A percentile compares a stretch with the other conserved stretches of the same genome.
These are phyloP conservation scores for Petrolisthes manimaculis DNA, from an alignment of 2,888 invertebrate species.

Conservation along the genomic window DNA sequence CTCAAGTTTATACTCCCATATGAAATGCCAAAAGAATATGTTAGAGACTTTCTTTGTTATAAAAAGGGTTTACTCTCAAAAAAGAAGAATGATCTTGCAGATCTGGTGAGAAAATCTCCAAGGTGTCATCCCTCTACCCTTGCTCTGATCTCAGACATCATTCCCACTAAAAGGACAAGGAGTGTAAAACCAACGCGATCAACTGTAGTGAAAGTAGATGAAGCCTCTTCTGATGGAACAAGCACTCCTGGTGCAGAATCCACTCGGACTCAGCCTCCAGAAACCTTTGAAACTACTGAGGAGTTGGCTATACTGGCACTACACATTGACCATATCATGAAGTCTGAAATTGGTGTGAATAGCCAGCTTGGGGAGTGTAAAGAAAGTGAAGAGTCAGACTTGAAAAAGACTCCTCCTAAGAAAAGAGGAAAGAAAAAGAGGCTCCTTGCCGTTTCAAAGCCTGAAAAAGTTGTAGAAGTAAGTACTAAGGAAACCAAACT, in stretches of 20 bases:
- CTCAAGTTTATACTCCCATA: slow-evolving; percentile 63
- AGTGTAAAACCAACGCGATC: slow-evolving; percentile 21
- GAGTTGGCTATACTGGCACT: slow-evolving; percentile 61
- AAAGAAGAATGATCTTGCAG: slow-evolving; percentile 64
- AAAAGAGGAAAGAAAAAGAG: slow-evolving; percentile 54
- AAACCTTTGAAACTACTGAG: slow-evolving; percentile 60
- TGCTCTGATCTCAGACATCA: slow-evolving; percentile 63
- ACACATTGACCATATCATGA: slow-evolving; percentile 61
- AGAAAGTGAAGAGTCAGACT: slow-evolving; percentile 41
- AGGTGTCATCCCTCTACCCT: slow-evolving; percentile 65
- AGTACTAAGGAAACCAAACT: slow-evolving; percentile 55
- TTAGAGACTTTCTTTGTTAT: slow-evolving; percentile 55
- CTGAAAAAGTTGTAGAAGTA: slow-evolving; percentile 33
- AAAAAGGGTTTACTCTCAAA: slow-evolving; percentile 58
- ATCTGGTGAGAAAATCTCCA: slow-evolving; percentile 64
- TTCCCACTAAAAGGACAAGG: slow-evolving; percentile 55
- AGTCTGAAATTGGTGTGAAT: slow-evolving; percentile 36
- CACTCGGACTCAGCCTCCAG: slow-evolving; percentile 37
- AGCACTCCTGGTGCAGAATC: slow-evolving; percentile 63
- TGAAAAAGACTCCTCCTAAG: slow-evolving; percentile 48
- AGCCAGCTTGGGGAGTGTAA: slow-evolving; percentile 37
- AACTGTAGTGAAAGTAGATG: slow-evolving; percentile 40
- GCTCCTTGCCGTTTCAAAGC: slow-evolving; percentile 33
- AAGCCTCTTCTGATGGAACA: slow-evolving; percentile 63
- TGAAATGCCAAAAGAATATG: slow-evolving; percentile 66